Evolutionary conservation across 2,888 invertebrate species (phyloP), one percentile per base, ranked within the genome.

Genomic region (Noctua fimbriata): DNA sequence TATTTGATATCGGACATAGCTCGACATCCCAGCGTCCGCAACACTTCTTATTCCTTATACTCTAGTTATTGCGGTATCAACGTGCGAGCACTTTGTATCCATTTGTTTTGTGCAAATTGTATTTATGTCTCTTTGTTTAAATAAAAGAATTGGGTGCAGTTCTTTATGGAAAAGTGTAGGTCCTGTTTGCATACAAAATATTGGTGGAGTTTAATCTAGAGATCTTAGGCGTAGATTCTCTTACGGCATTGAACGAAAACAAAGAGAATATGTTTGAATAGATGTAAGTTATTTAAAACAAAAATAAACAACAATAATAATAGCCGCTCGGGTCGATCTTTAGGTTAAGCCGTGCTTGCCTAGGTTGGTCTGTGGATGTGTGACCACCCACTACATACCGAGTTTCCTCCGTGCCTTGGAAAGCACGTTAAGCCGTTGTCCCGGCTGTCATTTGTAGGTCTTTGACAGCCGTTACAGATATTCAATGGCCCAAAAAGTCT

Each of bases 1-100:
- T 93, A 92, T 92, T 93, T 93, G 90, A 92, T 91, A 91, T 91
- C 88, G 87, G 82, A 69, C 87, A 87, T 81, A 85, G 84, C 85
- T 88, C 83, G 67, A 81, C 79, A 78, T 81, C 55, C 78, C 58
- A 74, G 44, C 76, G 72, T 69, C 74, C 77, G 49, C 60, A 49
- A 75, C 79, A 80, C 84, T 86, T 85, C 79, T 87, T 84, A 79
- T 82, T 80, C 76, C 55, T 41, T 24, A n/a, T 9, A 66, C 52
- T 87, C 28, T 60, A 84, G 75, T 52, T 75, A 75, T 77, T 73
- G 72, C 73, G 66, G 73, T 69, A 77, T 79, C 67, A 70, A 28
- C 84, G 87, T 83, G 66, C 66, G n/a, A 74, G 74, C 84, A 72
- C 71, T 83, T 83, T 78, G 84, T 83, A 78, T 83, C 78, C 72